These are phyloP conservation scores for Gryllus longicercus DNA, from an alignment of 2,888 invertebrate species.

Conservation along the genomic window DNA sequence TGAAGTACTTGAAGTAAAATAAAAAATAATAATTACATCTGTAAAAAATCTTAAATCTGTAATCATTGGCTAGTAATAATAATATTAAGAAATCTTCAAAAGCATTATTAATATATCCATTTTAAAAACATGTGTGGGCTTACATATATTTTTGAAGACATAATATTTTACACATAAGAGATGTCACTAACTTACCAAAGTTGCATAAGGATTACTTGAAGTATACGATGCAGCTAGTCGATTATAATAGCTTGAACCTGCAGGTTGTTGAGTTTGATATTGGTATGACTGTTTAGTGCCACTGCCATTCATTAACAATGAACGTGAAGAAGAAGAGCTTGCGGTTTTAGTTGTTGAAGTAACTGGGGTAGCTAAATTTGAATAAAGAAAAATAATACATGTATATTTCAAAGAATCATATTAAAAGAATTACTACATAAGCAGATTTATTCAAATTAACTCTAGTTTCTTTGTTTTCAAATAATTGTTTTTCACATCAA, in stretches of 20 bases:
- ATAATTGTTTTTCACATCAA: too few species aligned
- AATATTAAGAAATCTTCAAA: too few species aligned
- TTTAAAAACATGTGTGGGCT: too few species aligned
- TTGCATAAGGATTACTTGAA: conserved; percentile 39
- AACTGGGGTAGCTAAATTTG: conserved; percentile 37
- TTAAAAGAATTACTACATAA: not conserved
- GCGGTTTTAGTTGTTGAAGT: conserved; percentile 59
- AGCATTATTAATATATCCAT: too few species aligned
- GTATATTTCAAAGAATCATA: not conserved
- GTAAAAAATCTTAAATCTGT: too few species aligned
- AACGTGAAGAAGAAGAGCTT: conserved; percentile 75
- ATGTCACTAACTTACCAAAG: conserved; percentile 38
- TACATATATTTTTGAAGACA: too few species aligned
- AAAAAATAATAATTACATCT: too few species aligned
- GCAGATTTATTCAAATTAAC: not conserved
- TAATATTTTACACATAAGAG: too few species aligned
- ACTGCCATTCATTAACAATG: conserved; percentile 64
- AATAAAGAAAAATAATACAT: conserved; percentile 29
- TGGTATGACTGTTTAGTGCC: conserved; percentile 66
- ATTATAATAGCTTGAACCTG: conserved; percentile 45
- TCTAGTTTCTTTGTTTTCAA: too few species aligned
- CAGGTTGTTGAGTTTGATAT: conserved; percentile 67
- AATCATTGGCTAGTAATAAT: too few species aligned
- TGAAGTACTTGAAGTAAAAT: too few species aligned
- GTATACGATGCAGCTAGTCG: conserved; percentile 28